Percentiles rank a stretch among this genome's conserved stretches.
phyloP scores from a whole-genome alignment of 2,797 vertebrate species.

The Bucorvus abyssinicus region DNA sequence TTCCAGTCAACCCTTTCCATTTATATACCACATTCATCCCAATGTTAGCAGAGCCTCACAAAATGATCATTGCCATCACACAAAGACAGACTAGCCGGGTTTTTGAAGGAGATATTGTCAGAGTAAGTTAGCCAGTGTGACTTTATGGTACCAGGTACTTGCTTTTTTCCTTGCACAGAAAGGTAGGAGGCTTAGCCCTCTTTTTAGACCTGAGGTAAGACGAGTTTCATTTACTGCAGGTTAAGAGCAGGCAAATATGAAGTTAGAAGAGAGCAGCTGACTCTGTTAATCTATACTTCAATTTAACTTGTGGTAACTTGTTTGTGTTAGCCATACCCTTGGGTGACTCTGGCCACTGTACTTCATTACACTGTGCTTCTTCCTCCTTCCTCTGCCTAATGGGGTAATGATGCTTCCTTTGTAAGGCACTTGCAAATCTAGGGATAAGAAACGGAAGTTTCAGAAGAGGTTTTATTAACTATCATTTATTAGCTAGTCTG shows the following conservation, averaged over 20 bases:
- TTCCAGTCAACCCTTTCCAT: slow-evolving; percentile 19
- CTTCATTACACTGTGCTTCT: neutral
- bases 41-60: neutral
- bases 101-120: neutral
- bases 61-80: neutral
- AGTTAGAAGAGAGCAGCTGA: neutral
- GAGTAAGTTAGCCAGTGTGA: neutral
- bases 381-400: slow-evolving; percentile 3
- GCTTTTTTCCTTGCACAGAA: neutral
- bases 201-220: neutral
- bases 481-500: neutral
- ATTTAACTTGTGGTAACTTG: slow-evolving; percentile 10
- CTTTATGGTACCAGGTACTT: neutral
- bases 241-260: neutral
- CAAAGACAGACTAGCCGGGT: neutral
- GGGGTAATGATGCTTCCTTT: neutral
- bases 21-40: neutral
- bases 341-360: neutral
- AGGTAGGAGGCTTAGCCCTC: neutral
- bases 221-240: neutral
- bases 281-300: neutral
- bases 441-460: slow-evolving; percentile 24
- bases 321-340: neutral
- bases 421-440: neutral
- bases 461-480: neutral